phyloP scores from a whole-genome alignment of 2,797 vertebrate species.

The Gymnocypris eckloni region DNA sequence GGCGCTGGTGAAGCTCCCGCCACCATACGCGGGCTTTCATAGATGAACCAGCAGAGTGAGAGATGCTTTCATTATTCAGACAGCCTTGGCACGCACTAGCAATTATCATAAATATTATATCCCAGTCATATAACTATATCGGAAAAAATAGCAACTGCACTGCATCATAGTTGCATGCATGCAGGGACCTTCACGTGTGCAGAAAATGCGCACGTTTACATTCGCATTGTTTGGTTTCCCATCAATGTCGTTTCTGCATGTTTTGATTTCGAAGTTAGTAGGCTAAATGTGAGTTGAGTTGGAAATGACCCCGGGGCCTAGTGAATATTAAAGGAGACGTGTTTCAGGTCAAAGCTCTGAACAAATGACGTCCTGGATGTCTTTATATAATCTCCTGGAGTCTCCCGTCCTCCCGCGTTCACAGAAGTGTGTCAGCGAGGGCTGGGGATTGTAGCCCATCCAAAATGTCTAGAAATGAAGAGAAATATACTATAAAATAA shows the following conservation, averaged over 20 bases:
- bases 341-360: slow-evolving; percentile 26
- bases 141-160: background rate
- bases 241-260: background rate
- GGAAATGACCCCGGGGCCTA: background rate
- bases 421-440: slow-evolving; percentile 6
- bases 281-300: background rate
- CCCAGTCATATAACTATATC: background rate
- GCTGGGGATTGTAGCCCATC: no score
- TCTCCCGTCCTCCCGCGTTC: background rate
- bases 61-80: slow-evolving; percentile 41
- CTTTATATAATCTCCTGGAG: slow-evolving; percentile 32
- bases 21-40: slow-evolving; percentile 53
- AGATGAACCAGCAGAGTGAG: slow-evolving; percentile 46
- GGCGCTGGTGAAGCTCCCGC: slow-evolving; percentile 50
- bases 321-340: slow-evolving; percentile 2
- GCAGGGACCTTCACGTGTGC: background rate
- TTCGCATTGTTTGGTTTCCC: background rate
- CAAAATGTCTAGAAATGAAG: background rate
- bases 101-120: slow-evolving; percentile 43
- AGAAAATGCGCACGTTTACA: background rate
- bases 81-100: slow-evolving; percentile 33
- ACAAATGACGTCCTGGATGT: slow-evolving; percentile 10
- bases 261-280: background rate
- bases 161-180: background rate
- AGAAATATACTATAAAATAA: background rate